Percentiles rank a stretch among this genome's conserved stretches.
These are phyloP conservation scores for Congeria kusceri DNA, from an alignment of 2,888 invertebrate genomes.

Conservation along the genomic window DNA sequence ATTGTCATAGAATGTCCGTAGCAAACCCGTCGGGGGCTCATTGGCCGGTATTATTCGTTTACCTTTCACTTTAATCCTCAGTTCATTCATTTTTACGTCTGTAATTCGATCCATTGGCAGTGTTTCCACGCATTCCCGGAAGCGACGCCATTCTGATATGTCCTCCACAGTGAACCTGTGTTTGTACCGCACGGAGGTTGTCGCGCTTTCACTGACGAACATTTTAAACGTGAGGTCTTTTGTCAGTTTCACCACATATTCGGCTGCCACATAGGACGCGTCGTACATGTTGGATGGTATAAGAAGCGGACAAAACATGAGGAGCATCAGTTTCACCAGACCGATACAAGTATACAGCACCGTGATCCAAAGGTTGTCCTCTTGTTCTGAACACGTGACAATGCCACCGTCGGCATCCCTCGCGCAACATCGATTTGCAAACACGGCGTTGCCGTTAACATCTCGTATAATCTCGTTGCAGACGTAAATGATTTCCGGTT, in stretches of 20 bases:
- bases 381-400: conserved; percentile 71
- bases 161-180: conserved; percentile 74
- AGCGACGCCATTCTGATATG: conserved; percentile 73
- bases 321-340: conserved; percentile 77
- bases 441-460: conserved; percentile 71
- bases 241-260: conserved; percentile 80
- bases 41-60: conserved; percentile 80
- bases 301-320: conserved; percentile 81
- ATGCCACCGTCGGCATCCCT: conserved; percentile 58
- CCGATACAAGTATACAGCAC: conserved; percentile 78
- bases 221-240: conserved; percentile 75
- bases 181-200: conserved; percentile 72
- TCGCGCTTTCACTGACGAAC: conserved; percentile 75
- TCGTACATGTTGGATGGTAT: conserved; percentile 79
- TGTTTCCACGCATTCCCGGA: conserved; percentile 67
- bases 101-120: conserved; percentile 74
- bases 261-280: conserved; percentile 78
- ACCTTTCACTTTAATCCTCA: conserved; percentile 79
- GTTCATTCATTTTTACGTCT: conserved; percentile 74
- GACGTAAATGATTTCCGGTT: conserved; percentile 64
- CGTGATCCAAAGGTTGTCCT: conserved; percentile 78
- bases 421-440: conserved; percentile 79
- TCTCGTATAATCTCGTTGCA: conserved; percentile 79
- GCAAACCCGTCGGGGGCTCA: conserved; percentile 79
- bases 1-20: conserved; percentile 79